Conservation (phyloP, 2,888 invertebrate species). For the Temnothorax rugatulus region DNA sequence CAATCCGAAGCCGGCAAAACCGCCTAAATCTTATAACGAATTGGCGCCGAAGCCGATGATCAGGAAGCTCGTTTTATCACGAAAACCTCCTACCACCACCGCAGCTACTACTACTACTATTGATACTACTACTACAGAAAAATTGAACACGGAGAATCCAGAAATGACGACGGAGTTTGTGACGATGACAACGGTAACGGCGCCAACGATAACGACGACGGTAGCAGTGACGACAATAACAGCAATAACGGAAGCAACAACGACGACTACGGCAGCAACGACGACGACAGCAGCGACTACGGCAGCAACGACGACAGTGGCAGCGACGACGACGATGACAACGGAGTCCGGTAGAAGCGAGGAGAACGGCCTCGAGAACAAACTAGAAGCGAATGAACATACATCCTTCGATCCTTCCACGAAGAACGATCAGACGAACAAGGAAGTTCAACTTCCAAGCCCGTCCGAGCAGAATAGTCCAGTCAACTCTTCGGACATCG, state of each 20-base stretch:
- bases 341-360: slow-evolving; percentile 62
- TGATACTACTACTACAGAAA: slow-evolving; percentile 33
- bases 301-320: not conserved
- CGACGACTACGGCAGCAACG: not conserved
- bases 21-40: slow-evolving; percentile 81
- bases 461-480: slow-evolving; percentile 61
- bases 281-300: not conserved
- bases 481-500: slow-evolving; percentile 2
- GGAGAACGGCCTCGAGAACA: slow-evolving; percentile 69
- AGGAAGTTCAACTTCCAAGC: slow-evolving; percentile 61
- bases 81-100: slow-evolving; percentile 70
- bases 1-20: slow-evolving; percentile 83
- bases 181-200: not conserved
- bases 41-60: slow-evolving; percentile 83
- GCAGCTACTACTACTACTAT: slow-evolving; percentile 36
- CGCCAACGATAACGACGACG: not conserved
- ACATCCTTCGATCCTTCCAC: not conserved
- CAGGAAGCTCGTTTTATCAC: slow-evolving; percentile 78
- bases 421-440: slow-evolving; percentile 10
- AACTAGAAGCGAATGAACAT: slow-evolving; percentile 41
- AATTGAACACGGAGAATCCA: slow-evolving; percentile 12
- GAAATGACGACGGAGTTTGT: slow-evolving; percentile 27
- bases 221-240: slow-evolving; percentile 55
- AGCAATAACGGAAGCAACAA: slow-evolving; percentile 4
- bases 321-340: not conserved